Base-by-base conservation (phyloP, 1,140 invertebrate genomes). In the Nautilus pompilius region DNA sequence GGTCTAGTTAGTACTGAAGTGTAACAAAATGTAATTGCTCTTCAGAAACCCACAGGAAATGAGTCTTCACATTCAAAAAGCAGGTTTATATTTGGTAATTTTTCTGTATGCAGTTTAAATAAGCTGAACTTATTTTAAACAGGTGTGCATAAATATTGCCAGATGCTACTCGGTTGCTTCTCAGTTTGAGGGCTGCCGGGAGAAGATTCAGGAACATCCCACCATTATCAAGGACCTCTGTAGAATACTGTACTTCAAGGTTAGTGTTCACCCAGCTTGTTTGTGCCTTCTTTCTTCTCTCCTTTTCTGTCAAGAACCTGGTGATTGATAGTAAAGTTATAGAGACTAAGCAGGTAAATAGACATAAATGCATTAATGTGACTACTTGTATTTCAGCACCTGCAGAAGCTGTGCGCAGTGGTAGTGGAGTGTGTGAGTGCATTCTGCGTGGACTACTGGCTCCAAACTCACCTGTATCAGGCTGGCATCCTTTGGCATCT, bases 141-240 rank as follows among this genome's bases (percentile, higher is more conserved):
- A 94, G 87, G 96, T 99, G 69, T 98, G 96, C 78, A 89, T 88
- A 30, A 90, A 99, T 81, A 90, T 96, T 60, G 91, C 93, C 1
- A 87, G 88, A 59, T 98, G 95, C 82, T 98, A 96, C 77, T 89
- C 92, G 15, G 95, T 98, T 5, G 93, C 96, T 5, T 94, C 95
- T n/a, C 88, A 90, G 68, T 99, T 99, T 85, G 88, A 91, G 68
- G 88, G 88, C 41, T 99, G 96, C 81, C 86, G 95, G 67, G 90
- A 91, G 73, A 90, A 90, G 72, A 90, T 96, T 6, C 79, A 84
- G 57, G 90, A 93, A 75, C 87, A 96, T 84, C 90, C 92, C 8
- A 87, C 90, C 68, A 84, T 99, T 22, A 88, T 96, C 36, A 88
- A 89, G 61, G 94, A 98, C 84, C 83, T 99, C 3, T 93, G 93